Percentiles rank a stretch among this genome's conserved stretches.
These are phyloP conservation scores for Aplocera efformata DNA, from an alignment of 2,888 invertebrate genomes.

Conservation along the genomic window DNA sequence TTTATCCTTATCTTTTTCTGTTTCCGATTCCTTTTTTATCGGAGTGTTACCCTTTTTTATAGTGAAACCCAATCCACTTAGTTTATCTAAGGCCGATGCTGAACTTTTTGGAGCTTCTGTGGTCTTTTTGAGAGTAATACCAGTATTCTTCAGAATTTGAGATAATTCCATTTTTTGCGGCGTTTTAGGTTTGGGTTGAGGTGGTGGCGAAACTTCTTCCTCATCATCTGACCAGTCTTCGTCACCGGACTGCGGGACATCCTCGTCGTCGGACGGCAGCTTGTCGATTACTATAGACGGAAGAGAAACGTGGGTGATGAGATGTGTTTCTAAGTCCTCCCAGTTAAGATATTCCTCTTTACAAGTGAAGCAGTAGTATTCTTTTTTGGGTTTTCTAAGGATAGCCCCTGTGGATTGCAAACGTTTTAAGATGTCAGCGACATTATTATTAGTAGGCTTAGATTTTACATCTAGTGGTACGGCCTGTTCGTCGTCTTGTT, in stretches of 20 bases:
- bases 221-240: conserved; percentile 74
- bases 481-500: neutral
- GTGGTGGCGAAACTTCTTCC: conserved; percentile 42
- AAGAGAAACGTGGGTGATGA: conserved; percentile 78
- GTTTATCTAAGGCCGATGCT: conserved; percentile 59
- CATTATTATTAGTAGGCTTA: conserved; percentile 42
- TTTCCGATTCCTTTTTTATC: conserved; percentile 65
- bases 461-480: conserved; percentile 4
- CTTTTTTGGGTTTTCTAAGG: conserved; percentile 60
- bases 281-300: conserved; percentile 72
- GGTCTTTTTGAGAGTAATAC: conserved; percentile 60
- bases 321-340: conserved; percentile 72
- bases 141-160: conserved; percentile 61
- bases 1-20: conserved; percentile 36
- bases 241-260: conserved; percentile 58
- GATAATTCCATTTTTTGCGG: conserved; percentile 71
- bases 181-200: conserved; percentile 35
- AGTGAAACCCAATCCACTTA: conserved; percentile 69
- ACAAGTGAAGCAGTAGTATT: conserved; percentile 75
- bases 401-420: conserved; percentile 62
- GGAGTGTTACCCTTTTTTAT: conserved; percentile 65
- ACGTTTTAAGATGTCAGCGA: conserved; percentile 56
- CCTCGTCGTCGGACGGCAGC: conserved; percentile 78
- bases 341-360: conserved; percentile 68
- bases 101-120: conserved; percentile 44